These are phyloP conservation scores for Crax fasciolata DNA, from an alignment of 2,797 vertebrate species.

Conservation along the genomic window DNA sequence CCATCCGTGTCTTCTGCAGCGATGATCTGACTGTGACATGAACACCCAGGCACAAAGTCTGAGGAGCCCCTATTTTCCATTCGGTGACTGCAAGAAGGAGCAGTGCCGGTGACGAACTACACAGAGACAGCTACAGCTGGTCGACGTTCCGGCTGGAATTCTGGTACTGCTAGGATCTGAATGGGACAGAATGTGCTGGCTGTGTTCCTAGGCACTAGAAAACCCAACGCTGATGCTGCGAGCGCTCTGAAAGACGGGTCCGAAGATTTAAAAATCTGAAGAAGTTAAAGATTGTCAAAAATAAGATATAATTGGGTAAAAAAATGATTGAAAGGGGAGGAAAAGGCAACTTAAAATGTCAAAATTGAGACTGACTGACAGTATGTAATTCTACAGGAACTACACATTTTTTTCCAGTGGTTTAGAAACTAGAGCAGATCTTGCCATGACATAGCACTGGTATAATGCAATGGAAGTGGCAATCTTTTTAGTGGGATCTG, in stretches of 20 bases:
- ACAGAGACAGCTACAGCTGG: rapidly evolving
- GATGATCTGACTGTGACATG: not conserved
- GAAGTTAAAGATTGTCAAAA: not conserved
- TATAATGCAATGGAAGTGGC: not conserved
- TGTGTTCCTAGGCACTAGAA: not conserved
- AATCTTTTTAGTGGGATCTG: not conserved
- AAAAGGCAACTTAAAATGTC: not conserved
- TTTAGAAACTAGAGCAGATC: not conserved
- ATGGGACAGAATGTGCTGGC: not conserved
- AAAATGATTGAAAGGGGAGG: not conserved
- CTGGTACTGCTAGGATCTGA: not conserved
- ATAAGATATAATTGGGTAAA: not conserved
- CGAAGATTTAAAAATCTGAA: not conserved
- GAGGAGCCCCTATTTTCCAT: not conserved
- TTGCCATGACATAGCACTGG: not conserved
- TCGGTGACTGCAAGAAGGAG: not conserved
- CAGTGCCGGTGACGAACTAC: not conserved
- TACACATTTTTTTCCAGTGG: not conserved
- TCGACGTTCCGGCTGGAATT: not conserved
- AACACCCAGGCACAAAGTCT: not conserved
- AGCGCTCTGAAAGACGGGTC: not conserved
- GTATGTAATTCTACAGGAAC: not conserved
- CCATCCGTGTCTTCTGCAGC: not conserved
- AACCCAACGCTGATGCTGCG: not conserved
- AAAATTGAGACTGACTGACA: not conserved